Percentiles rank a stretch among this genome's conserved stretches.
Evolutionary conservation across 1,140 invertebrate genomes (phyloP).

Genomic region (Tetragonula clypearis): DNA sequence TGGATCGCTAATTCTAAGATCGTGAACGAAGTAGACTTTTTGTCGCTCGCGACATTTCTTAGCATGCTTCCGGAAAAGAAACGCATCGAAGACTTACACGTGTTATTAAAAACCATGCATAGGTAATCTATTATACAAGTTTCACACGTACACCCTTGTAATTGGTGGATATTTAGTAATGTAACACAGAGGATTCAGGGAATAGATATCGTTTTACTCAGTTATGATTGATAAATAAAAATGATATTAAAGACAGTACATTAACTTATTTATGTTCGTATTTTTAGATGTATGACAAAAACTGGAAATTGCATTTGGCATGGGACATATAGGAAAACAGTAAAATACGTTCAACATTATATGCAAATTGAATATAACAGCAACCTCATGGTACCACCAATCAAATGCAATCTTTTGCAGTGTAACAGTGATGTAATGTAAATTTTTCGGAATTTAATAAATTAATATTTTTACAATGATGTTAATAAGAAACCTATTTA

Average conservation of each 20-base stretch:
- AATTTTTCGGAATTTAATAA: slow-evolving; percentile 76
- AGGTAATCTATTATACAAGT: slow-evolving; percentile 69
- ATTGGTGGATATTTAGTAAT: slow-evolving; percentile 53
- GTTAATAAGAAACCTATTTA: slow-evolving; percentile 80
- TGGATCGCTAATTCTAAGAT: slow-evolving; percentile 74
- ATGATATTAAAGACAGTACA: slow-evolving; percentile 71
- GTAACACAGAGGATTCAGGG: slow-evolving; percentile 46
- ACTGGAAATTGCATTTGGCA: slow-evolving; percentile 79
- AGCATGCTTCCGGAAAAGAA: slow-evolving; percentile 77
- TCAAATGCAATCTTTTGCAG: slow-evolving; percentile 74
- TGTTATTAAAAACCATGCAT: slow-evolving; percentile 77
- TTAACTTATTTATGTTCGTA: slow-evolving; percentile 69
- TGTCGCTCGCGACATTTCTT: slow-evolving; percentile 77
- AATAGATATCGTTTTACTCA: slow-evolving; percentile 60
- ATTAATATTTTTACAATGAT: slow-evolving; percentile 80
- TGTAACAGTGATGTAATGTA: slow-evolving; percentile 74
- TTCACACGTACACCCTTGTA: slow-evolving; percentile 30
- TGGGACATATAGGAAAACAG: slow-evolving; percentile 78
- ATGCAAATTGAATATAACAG: slow-evolving; percentile 80
- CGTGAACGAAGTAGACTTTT: slow-evolving; percentile 77
- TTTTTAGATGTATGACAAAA: slow-evolving; percentile 76
- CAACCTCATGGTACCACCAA: slow-evolving; percentile 77
- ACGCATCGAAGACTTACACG: slow-evolving; percentile 76
- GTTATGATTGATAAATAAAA: slow-evolving; percentile 68
- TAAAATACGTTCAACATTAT: slow-evolving; percentile 79